Evolutionary conservation across 2,113 vertebrate genomes (phyloP).

Genomic region (Centrocercus urophasianus): DNA sequence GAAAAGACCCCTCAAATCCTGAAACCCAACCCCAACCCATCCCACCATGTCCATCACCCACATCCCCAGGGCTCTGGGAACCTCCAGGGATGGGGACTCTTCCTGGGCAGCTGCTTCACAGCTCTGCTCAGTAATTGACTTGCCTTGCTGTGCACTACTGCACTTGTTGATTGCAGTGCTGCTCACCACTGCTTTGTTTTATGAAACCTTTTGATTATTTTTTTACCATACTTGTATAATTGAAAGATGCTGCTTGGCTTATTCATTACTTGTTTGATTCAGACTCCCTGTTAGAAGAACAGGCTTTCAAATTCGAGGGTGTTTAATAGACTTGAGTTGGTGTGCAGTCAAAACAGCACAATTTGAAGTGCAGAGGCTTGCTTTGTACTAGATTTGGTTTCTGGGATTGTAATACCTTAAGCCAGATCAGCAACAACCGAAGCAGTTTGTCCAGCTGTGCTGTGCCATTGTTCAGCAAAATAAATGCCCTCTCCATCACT

Average conservation of each 20-base stretch:
- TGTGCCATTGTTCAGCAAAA: background rate
- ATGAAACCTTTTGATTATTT: background rate
- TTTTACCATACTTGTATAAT: background rate
- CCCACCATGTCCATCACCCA: no score
- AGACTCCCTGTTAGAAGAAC: background rate
- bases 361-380: background rate
- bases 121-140: constrained; percentile 18
- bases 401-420: background rate
- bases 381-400: accelerated
- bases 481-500: background rate
- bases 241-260: background rate
- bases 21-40: no score
- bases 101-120: no score
- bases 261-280: background rate
- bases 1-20: no score
- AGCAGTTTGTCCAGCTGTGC: background rate
- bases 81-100: no score
- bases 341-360: background rate
- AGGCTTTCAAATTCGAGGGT: background rate
- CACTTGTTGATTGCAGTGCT: background rate
- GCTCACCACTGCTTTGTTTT: background rate
- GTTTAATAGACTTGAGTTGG: background rate
- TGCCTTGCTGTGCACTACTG: background rate
- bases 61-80: no score
- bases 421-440: background rate